Base-by-base conservation (phyloP, 1,140 invertebrate genomes). In the Habropoda laboriosa region DNA sequence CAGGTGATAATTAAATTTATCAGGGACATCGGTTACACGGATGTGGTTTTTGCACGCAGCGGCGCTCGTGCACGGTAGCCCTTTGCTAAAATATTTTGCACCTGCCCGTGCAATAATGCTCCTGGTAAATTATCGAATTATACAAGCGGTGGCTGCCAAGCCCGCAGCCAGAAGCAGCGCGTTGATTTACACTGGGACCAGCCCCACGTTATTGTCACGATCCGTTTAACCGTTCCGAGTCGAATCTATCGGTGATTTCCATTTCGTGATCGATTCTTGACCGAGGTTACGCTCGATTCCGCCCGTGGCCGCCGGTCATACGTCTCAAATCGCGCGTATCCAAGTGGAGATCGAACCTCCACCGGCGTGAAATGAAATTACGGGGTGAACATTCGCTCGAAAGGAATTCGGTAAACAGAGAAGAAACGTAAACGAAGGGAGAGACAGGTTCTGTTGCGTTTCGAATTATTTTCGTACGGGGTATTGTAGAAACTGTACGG, bases 11-110 rank as follows among this genome's bases (percentile, higher is more conserved):
- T 88, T 82, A 77, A 86, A 88, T 88, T 88, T 85, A 88, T 88
- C 82, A 57, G 30, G 55, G 18, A 16, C 77, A 45, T 67, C 74
- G 79, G 63, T 79, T 84, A 77, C 82, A 60, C 73, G 86, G 61
- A 81, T 71, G 80, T 24, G 81, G 81, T 74, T 83, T 82, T 70
- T 74, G 61, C 47, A n/a, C n/a, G 61, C 64, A 42, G 70, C 32
- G 55, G 40, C 53, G 53, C 49, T 30, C 24, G 49, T 8, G 2
- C 40, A 5, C n/a, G 60, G 47, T 27, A 57, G 60, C 38, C 68
- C 49, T 76, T 38, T 60, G 60, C 49, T 86, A 82, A 87, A 88
- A 88, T 88, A 88, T 88, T 88, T 88, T 88, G 75, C 85, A 87
- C 80, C 87, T 86, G 82, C 32, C 24, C 77, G 53, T 68, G 67